phyloP scores from a whole-genome alignment of 2,888 invertebrate genomes.

The Choristoneura rosaceana region DNA sequence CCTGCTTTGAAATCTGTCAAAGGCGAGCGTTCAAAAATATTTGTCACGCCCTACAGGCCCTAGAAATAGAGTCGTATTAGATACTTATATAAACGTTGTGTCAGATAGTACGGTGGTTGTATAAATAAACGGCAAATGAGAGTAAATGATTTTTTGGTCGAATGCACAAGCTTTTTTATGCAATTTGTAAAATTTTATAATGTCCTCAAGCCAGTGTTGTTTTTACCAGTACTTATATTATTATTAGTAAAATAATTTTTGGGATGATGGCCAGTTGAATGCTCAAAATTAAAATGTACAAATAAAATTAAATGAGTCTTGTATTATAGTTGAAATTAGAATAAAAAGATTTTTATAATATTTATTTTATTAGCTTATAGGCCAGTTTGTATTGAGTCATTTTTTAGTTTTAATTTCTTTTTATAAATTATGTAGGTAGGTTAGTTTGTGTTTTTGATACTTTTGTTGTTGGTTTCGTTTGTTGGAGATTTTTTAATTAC shows the following conservation, averaged over 20 bases:
- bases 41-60: too few species aligned
- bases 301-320: slow-evolving; percentile 61
- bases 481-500: slow-evolving; percentile 72
- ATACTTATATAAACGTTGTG: too few species aligned
- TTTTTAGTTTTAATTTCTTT: slow-evolving; percentile 55
- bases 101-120: too few species aligned
- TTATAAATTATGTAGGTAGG: slow-evolving; percentile 55
- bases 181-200: slow-evolving; percentile 48
- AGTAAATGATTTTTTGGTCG: too few species aligned
- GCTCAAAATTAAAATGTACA: slow-evolving; percentile 83
- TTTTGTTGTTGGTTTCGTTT: slow-evolving; percentile 74
- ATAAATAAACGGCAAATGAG: too few species aligned
- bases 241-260: slow-evolving; percentile 62
- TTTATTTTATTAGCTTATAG: slow-evolving; percentile 78
- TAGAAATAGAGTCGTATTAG: too few species aligned
- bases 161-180: too few species aligned
- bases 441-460: slow-evolving; percentile 63
- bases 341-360: slow-evolving; percentile 61
- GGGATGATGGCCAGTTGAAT: slow-evolving; percentile 81
- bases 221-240: slow-evolving; percentile 56
- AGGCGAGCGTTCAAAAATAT: too few species aligned
- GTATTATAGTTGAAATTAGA: slow-evolving; percentile 60
- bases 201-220: slow-evolving; percentile 53
- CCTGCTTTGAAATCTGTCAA: too few species aligned
- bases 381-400: slow-evolving; percentile 83